Percentiles rank a stretch among this genome's conserved stretches.
Evolutionary conservation across 64 coral and sea anemone genomes (phyloP).

Genomic region (Platygyra sinensis): DNA sequence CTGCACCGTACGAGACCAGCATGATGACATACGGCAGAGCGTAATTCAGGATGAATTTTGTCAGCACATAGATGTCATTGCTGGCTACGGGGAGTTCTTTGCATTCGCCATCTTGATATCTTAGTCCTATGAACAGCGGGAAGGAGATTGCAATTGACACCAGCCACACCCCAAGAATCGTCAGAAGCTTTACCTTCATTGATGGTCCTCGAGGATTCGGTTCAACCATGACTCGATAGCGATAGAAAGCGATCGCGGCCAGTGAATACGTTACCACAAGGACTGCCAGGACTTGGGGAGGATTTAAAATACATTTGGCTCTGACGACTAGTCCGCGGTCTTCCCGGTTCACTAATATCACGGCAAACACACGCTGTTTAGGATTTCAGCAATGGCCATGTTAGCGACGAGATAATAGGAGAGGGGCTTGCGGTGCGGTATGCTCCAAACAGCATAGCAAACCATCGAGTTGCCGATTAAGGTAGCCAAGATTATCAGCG

Average conservation of each 20-base stretch:
- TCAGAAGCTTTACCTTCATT: background rate
- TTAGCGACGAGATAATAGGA: slow-evolving; percentile 58
- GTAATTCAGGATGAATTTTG: slow-evolving; percentile 17
- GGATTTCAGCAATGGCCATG: slow-evolving; percentile 59
- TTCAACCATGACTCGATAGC: slow-evolving; percentile 39
- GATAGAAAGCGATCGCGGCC: slow-evolving; percentile 62
- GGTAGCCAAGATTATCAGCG: slow-evolving; percentile 12
- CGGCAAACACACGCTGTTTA: background rate
- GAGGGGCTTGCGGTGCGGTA: slow-evolving; percentile 29
- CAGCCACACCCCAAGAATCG: slow-evolving; percentile 31
- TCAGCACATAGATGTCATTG: background rate
- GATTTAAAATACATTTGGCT: slow-evolving; percentile 17
- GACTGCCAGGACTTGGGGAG: background rate
- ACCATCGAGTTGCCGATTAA: slow-evolving; percentile 57
- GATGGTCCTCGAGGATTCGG: background rate
- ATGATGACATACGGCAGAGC: slow-evolving; percentile 30
- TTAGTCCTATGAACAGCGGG: background rate
- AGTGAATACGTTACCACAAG: slow-evolving; percentile 36
- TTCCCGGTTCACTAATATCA: slow-evolving; percentile 5
- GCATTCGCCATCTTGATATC: background rate
- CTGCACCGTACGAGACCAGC: slow-evolving; percentile 37
- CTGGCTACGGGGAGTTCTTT: background rate
- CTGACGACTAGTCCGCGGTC: background rate
- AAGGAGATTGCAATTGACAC: background rate
- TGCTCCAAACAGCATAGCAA: slow-evolving; percentile 25